Conservation (phyloP, 37 sponge, comb jelly and placozoan species). For the Beroe ovata region DNA sequence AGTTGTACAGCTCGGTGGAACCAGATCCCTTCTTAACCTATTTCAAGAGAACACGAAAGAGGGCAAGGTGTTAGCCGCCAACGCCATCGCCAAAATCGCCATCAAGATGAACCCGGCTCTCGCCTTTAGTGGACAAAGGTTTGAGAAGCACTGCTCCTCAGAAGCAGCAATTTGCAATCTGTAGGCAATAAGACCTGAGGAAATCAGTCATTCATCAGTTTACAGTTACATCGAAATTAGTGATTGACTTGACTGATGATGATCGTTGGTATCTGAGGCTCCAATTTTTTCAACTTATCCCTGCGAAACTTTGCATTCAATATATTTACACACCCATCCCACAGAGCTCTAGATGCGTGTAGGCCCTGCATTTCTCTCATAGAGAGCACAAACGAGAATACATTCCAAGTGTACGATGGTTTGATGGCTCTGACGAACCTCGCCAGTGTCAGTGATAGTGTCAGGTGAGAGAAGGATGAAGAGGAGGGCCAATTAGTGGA, state of each 20-base stretch:
- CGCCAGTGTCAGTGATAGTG: constrained; percentile 66
- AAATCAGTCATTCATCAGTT: too few relatives aligned
- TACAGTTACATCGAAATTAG: too few relatives aligned
- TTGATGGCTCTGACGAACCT: constrained; percentile 54
- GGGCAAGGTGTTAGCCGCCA: constrained; percentile 23
- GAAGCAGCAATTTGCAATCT: too few relatives aligned
- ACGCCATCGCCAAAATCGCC: constrained; percentile 47
- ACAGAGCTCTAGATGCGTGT: constrained; percentile 52
- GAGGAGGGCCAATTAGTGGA: too few relatives aligned
- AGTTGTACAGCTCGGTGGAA: constrained; percentile 45
- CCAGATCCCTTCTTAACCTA: constrained; percentile 44
- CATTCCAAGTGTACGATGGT: constrained; percentile 57
- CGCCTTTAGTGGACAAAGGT: constrained; percentile 59
- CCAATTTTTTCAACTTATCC: too few relatives aligned
- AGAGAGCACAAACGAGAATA: constrained; percentile 13
- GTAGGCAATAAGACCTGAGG: too few relatives aligned
- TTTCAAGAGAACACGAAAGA: constrained; percentile 44
- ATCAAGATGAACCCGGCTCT: constrained; percentile 66
- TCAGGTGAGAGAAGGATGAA: too few relatives aligned
- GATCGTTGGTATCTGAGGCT: too few relatives aligned
- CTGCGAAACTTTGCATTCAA: too few relatives aligned
- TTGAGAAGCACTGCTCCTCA: too few relatives aligned
- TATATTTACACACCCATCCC: too few relatives aligned
- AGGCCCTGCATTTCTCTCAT: constrained; percentile 45
- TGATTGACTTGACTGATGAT: too few relatives aligned